Base-by-base conservation (phyloP, 2,888 invertebrate genomes). In the Acleris emargana region DNA sequence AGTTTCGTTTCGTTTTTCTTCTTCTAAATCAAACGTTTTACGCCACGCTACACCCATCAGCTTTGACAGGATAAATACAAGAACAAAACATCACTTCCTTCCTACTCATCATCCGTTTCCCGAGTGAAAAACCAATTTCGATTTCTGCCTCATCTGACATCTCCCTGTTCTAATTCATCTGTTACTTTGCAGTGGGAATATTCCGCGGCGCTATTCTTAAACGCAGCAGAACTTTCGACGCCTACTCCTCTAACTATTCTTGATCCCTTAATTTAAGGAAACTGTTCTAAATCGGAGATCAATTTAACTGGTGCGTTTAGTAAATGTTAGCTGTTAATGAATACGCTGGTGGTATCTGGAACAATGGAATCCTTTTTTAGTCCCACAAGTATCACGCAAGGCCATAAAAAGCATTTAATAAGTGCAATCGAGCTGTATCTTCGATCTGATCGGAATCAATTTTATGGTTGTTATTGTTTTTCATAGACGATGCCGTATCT, bases 371-470 rank as follows among this genome's bases (percentile, higher is more conserved):
- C 32, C 71, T 74, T 73, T 77, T 76, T 73, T 71, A 71, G 69
- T 77, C 73, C 66, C 75, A 73, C 72, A 69, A 71, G 72, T 70
- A 68, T 72, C 63, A 78, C 76, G 77, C 75, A 69, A 76, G 38
- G 43, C 17, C n/a, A 53, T 25, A 66, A 66, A 66, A 66, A 66
- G 45, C 60, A 52, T 60, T 66, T 66, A 66, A 66, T 66, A 51
- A 61, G 60, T 52, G 66, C 61, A 66, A 61, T 66, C 55, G 55
- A 18, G 50, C 60, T 45, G 49, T 63, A 61, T 61, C 66, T 66
- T 57, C 42, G 49, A 64, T 55, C 54, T 52, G 61, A 60, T 60
- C 32, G 55, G 43, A 25, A 52, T 60, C 45, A 28, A 66, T 61
- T 57, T 60, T 57, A 22, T 50, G 25, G 50, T 50, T 53, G 42